Base-by-base conservation (phyloP, 2,888 invertebrate genomes). In the Lepetodrilus schrolli region DNA sequence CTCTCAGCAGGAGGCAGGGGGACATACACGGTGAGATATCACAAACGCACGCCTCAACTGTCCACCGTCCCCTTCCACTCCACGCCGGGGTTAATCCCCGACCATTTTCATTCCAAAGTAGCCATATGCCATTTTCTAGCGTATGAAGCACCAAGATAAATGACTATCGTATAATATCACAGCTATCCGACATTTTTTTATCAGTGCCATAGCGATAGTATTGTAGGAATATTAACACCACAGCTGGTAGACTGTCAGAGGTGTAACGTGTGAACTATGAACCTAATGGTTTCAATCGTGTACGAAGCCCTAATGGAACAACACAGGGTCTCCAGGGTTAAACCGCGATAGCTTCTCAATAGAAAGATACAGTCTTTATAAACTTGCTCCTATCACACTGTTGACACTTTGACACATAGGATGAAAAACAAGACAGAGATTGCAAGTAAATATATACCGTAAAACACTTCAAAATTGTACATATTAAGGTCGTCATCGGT, bases 281-380 rank as follows among this genome's bases (percentile, higher is more conserved):
- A 23, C 58, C 17, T 17, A 7, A 10, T 17, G 58, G 58, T 21
- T 58, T 30, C 34, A 34, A 58, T 58, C 26, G 34, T 58, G 30
- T 30, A 26, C 58, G 26, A 58, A 58, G 58, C 30, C 34, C 30
- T 58, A 58, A 30, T 58, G 58, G 34, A 58, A 58, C 17, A 17
- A 17, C 48, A 48, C 17, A 58, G 34, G 58, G 58, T 58, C 30
- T 58, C 30, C 34, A 30, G 30, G 58, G 58, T 58, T 34, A 58
- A 58, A 17, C 58, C 58, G 26, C 34, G 13, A 30, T 58, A 58
- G 58, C 13, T 23, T 58, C 30, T 58, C 26, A 58, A 58, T 58
- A 58, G 58, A 58, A 58, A 58, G 58, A 58, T 58, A 58, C 8
- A 58, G 58, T 58, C 58, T 58, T 58, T 58, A 58, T 58, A 58